Evolutionary conservation across 1,140 invertebrate genomes (phyloP).

Genomic region (Polyergus mexicanus): DNA sequence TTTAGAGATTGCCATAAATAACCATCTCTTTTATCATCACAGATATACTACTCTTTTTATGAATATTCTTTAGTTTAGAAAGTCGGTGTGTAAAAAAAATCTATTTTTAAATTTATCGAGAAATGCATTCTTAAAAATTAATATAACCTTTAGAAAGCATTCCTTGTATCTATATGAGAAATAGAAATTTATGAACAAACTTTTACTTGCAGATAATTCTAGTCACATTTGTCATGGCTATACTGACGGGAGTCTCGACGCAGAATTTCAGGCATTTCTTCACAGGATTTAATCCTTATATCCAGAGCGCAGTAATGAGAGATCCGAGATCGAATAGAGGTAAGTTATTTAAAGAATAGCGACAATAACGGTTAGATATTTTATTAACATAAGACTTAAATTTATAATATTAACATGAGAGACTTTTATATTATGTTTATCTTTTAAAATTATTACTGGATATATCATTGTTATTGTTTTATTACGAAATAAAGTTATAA

Average conservation of each 20-base stretch:
- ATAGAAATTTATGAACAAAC: not conserved
- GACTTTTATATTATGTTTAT: not conserved
- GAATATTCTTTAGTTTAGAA: not conserved
- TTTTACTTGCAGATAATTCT: conserved; percentile 78
- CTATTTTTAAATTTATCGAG: not conserved
- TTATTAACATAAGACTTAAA: not conserved
- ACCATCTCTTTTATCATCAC: not conserved
- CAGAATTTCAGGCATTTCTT: conserved; percentile 82
- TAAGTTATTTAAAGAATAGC: conserved; percentile 57
- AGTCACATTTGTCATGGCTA: conserved; percentile 76
- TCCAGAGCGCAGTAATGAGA: conserved; percentile 76
- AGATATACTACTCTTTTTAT: not conserved
- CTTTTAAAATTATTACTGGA: not conserved
- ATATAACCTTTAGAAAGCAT: too few relatives aligned
- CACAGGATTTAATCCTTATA: conserved; percentile 81
- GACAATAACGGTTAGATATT: not conserved
- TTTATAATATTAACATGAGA: not conserved
- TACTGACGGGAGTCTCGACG: conserved; percentile 74
- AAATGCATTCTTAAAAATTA: not conserved
- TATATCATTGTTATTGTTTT: not conserved
- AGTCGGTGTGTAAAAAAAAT: not conserved
- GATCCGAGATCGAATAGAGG: conserved; percentile 84
- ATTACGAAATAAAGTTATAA: not conserved
- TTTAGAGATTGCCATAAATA: not conserved
- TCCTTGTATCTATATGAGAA: not conserved